Base-by-base conservation (phyloP, 2,113 vertebrate species). In the Hydrochoerus hydrochaeris region DNA sequence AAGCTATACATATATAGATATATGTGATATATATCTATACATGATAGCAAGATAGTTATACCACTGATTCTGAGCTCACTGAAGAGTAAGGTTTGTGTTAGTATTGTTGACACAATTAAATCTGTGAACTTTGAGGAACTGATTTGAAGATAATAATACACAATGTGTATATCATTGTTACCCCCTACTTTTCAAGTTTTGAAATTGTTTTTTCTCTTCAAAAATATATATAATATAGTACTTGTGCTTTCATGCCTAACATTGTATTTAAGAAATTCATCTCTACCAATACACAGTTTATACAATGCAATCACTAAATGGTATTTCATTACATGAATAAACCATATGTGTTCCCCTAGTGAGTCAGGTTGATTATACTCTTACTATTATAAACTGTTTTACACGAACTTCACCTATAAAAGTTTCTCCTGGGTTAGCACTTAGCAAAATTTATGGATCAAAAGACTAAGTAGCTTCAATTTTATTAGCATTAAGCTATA, bases 391-490 rank as follows among this genome's bases (percentile, higher is more conserved):
- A 81, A 85, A 80, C 28, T 89, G 80, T 90, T 32, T 94, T 82
- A 86, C 0, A 94, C 1, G 80, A 44, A 35, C 26, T 24, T 90
- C 44, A 81, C 19, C 63, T 90, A 38, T 65, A 85, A 46, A 46
- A 71, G 11, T 63, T 80, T 90, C 44, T 90, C 71, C 81, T 73
- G n/a, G 30, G 11, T 38, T 60, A 85, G 12, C 22, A 93, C 10
- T n/a, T 85, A 60, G 14, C 19, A 57, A 52, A 95, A 95, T 12
- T 67, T 69, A 63, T 60, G 20, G 35, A 69, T 78, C 54, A 88
- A 92, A 63, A 92, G 30, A 54, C 22, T 65, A 16, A 91, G 17
- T 81, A 89, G 85, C 60, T 89, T 78, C 85, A 89, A 63, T 19
- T 83, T 95, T 35, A 89, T 13, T 67, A 41, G 35, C 41, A 82